These are phyloP conservation scores for Anastrepha obliqua DNA, from an alignment of 1,140 invertebrate species.

Conservation along the genomic window DNA sequence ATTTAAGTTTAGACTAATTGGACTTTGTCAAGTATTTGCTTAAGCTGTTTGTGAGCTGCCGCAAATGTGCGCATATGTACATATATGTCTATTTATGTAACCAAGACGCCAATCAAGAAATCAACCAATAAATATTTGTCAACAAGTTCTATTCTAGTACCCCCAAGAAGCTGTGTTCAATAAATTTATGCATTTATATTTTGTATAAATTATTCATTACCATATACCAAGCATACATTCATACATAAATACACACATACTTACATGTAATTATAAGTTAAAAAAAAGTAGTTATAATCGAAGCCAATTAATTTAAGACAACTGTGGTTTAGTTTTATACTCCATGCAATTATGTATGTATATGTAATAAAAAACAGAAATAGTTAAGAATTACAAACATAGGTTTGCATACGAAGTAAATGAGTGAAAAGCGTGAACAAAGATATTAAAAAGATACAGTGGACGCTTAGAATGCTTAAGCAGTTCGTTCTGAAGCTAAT, in stretches of 20 bases:
- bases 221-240: conserved; percentile 56
- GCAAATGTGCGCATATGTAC: background rate
- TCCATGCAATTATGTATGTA: background rate
- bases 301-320: conserved; percentile 55
- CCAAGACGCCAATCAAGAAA: background rate
- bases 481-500: too few relatives aligned
- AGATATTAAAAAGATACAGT: background rate
- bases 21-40: too few relatives aligned
- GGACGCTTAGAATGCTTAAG: too few relatives aligned
- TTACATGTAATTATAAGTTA: conserved; percentile 50
- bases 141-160: conserved; percentile 72
- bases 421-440: background rate
- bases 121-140: conserved; percentile 36
- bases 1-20: too few relatives aligned
- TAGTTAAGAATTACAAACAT: background rate
- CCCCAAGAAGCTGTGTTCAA: conserved; percentile 74
- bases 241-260: conserved; percentile 39
- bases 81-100: background rate
- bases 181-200: conserved; percentile 58
- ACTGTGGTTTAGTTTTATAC: conserved; percentile 72
- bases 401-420: background rate
- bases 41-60: too few relatives aligned
- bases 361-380: background rate
- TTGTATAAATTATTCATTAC: conserved; percentile 59
- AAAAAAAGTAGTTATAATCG: conserved; percentile 54